These are phyloP conservation scores for Plodia interpunctella DNA, from an alignment of 1,140 invertebrate genomes.

Conservation along the genomic window DNA sequence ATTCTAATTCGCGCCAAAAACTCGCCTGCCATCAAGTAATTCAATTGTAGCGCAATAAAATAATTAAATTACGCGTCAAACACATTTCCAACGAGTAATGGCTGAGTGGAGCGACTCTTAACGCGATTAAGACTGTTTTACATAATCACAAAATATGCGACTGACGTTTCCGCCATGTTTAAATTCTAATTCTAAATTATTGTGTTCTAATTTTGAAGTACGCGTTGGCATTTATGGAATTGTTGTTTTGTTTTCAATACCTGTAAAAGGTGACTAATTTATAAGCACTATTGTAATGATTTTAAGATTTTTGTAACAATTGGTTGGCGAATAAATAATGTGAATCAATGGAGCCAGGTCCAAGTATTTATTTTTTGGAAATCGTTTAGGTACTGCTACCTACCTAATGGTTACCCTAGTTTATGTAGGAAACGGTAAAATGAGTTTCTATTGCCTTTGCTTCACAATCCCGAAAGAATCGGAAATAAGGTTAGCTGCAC, in stretches of 20 bases:
- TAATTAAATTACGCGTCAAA: conserved; percentile 48
- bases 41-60: conserved; percentile 40
- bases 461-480: no score
- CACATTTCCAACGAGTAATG: conserved; percentile 38
- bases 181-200: conserved; percentile 15
- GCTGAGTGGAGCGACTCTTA: conserved; percentile 26
- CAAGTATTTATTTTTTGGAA: no score
- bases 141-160: conserved; percentile 38
- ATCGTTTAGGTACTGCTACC: no score
- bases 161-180: conserved; percentile 20
- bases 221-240: neutral
- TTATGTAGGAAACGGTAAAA: no score
- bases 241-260: neutral
- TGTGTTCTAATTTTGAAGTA: conserved; percentile 10
- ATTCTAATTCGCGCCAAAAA: conserved; percentile 10
- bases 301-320: no score
- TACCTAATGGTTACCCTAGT: no score
- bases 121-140: conserved; percentile 41
- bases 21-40: conserved; percentile 26
- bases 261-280: no score
- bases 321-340: no score
- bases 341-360: no score
- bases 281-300: no score
- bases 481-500: no score
- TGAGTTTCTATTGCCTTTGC: no score